Conservation (phyloP, 1,140 invertebrate species). For the Heterodera carotae region DNA sequence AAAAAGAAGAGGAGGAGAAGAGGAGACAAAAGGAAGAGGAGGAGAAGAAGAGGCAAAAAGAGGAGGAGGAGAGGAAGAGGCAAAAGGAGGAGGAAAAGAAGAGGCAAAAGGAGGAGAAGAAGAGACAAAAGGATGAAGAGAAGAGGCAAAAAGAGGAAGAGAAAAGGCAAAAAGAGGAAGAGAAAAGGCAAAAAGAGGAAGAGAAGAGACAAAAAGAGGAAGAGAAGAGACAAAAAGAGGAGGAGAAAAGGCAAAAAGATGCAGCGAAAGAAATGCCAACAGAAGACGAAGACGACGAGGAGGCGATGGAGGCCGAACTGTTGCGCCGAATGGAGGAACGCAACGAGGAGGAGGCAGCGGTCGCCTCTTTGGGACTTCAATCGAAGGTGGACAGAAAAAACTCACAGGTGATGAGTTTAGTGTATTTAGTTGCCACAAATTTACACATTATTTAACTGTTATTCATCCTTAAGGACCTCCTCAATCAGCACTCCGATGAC, state of each 20-base stretch:
- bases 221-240: not conserved
- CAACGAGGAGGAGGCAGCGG: constrained; percentile 8
- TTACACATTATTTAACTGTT: not conserved
- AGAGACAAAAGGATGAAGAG: not conserved
- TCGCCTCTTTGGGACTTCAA: not conserved
- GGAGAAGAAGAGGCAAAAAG: too few relatives aligned
- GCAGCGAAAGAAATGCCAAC: not conserved
- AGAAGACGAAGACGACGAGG: constrained; percentile 27
- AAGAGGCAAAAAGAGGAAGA: not conserved
- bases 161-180: not conserved
- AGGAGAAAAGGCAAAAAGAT: not conserved
- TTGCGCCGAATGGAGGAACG: constrained; percentile 22
- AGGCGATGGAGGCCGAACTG: constrained; percentile 37
- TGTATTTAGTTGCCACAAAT: not conserved
- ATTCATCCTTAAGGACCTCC: not conserved
- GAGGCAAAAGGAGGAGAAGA: not conserved
- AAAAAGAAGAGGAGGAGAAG: too few relatives aligned
- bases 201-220: not conserved
- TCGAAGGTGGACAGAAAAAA: not conserved
- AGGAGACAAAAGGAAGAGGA: too few relatives aligned
- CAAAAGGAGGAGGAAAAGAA: not conserved
- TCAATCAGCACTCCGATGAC: not conserved
- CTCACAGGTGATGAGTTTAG: not conserved
- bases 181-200: not conserved
- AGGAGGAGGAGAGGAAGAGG: too few relatives aligned